These are phyloP conservation scores for Coecobrya sp. DNA, from an alignment of 2,888 invertebrate genomes.

Conservation along the genomic window DNA sequence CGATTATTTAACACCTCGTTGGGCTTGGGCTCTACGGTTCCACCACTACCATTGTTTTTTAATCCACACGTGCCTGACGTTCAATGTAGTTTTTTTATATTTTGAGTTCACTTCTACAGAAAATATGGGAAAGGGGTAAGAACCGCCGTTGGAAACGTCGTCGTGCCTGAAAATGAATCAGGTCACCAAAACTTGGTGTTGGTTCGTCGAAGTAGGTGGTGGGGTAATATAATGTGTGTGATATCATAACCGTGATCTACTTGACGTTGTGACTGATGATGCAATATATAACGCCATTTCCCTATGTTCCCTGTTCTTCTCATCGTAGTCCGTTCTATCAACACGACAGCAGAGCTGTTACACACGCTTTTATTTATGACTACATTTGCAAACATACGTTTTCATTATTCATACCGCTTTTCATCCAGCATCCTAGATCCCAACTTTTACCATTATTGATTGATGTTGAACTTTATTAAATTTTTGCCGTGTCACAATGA, in stretches of 20 bases:
- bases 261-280: constrained; percentile 45
- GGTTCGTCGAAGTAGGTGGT: background rate
- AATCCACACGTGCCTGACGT: constrained; percentile 26
- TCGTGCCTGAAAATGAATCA: constrained; percentile 17
- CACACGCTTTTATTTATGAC: constrained; percentile 32
- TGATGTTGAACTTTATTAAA: constrained; percentile 63
- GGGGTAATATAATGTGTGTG: background rate
- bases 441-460: constrained; percentile 33
- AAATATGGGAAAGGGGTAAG: background rate
- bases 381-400: constrained; percentile 38
- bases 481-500: constrained; percentile 52
- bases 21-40: background rate
- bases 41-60: background rate
- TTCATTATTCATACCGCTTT: constrained; percentile 38
- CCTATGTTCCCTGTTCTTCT: background rate
- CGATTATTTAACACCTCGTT: constrained; percentile 31
- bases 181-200: constrained; percentile 32
- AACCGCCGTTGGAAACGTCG: background rate
- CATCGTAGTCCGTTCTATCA: background rate
- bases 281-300: constrained; percentile 17
- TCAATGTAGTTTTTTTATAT: background rate
- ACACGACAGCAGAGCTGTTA: background rate
- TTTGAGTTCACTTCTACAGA: background rate
- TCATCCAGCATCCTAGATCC: background rate
- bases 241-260: constrained; percentile 15